Base-by-base conservation (phyloP, 2,113 vertebrate genomes). In the Rattus norvegicus region DNA sequence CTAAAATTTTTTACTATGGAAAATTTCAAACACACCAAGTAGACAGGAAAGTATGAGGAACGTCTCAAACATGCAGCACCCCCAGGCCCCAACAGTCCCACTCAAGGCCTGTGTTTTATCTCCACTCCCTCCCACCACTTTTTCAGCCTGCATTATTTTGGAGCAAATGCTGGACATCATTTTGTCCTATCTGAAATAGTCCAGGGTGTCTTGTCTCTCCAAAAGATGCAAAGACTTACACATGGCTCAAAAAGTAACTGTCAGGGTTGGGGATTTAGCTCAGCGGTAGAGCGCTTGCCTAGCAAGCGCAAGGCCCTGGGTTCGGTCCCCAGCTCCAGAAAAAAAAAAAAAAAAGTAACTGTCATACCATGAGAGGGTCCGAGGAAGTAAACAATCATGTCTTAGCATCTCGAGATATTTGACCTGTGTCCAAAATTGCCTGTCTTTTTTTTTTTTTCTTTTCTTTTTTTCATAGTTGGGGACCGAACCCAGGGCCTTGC, bases 151-250 rank as follows among this genome's bases (percentile, higher is more conserved):
- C 52, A 49, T 89, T 81, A 69, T 67, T 96, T 67, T 76, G 86
- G 90, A 85, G 75, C 90, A 84, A 88, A 69, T 61, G 65, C 56
- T 91, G 59, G 83, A 83, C 70, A 84, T 33, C 73, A 43, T 56
- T 61, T 89, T 49, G 67, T 54, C 88, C 26, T 47, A 90, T n/a
- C n/a, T 69, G 61, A 56, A 97, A 88, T 43, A 43, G 69, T 95
- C 87, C 88, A 84, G 75, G 39, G 77, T 70, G 43, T 43, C 43
- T 43, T 54, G 47, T 61, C 85, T 93, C 54, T 96, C 88, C 24
- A 24, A 87, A 92, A 95, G 92, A 61, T 30, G 49, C n/a, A 52
- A 52, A 94, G 91, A 70, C 20, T 69, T 70, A 61, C 10, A 33
- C 19, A 39, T 33, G 65, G 61, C 83, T 79, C n/a, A 67, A 87